Conservation (phyloP, 2,797 vertebrate genomes). For the Atherinosoma microstoma region DNA sequence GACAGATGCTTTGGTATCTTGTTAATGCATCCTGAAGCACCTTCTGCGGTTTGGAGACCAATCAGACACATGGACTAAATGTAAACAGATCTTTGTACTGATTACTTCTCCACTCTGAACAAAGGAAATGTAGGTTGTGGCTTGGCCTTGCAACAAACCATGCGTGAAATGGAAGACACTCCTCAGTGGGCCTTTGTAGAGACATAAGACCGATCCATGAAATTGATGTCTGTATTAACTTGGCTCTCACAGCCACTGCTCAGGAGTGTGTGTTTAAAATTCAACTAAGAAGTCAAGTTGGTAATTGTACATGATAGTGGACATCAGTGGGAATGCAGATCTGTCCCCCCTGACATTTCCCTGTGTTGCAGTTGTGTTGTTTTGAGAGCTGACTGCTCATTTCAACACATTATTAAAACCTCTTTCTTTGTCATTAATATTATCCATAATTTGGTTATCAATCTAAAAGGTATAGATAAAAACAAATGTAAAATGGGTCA, state of each 20-base stretch:
- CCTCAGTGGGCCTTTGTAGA: slow-evolving; percentile 5
- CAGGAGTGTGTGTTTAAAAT: slow-evolving; percentile 47
- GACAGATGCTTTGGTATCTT: not conserved
- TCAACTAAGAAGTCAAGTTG: slow-evolving; percentile 32
- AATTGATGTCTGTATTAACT: slow-evolving; percentile 53
- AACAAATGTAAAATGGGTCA: not conserved
- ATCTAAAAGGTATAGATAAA: not conserved
- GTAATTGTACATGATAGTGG: slow-evolving; percentile 41
- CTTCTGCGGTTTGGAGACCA: not conserved
- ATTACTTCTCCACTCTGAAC: slow-evolving; percentile 15
- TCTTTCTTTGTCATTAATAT: not conserved
- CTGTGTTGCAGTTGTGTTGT: not conserved
- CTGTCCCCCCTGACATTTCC: not conserved
- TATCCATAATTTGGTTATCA: not conserved
- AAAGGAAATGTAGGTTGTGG: slow-evolving; percentile 31
- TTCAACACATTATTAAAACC: not conserved
- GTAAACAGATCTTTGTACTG: not conserved
- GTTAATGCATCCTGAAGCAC: not conserved
- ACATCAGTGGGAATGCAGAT: slow-evolving; percentile 10
- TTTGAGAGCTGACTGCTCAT: slow-evolving; percentile 2
- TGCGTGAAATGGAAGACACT: slow-evolving; percentile 40
- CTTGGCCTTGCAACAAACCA: slow-evolving; percentile 40
- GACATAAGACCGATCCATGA: slow-evolving; percentile 43
- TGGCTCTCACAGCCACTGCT: slow-evolving; percentile 15
- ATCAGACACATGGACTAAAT: not conserved